Evolutionary conservation across 2,797 vertebrate genomes (phyloP).

Genomic region (Dendrocincla tyrannina): DNA sequence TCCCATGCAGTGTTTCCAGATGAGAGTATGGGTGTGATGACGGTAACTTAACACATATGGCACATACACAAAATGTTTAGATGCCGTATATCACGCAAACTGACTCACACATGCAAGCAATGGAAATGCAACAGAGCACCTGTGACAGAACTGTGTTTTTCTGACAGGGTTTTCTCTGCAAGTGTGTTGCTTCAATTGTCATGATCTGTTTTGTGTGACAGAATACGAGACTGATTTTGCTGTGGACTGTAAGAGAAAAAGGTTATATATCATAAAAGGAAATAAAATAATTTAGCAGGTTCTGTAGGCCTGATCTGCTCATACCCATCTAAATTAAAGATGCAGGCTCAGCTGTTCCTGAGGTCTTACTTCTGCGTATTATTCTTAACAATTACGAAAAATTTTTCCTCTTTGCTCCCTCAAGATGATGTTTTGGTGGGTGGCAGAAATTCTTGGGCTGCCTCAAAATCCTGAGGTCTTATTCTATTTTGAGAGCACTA

Average conservation of each 20-base stretch:
- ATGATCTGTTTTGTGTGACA: not conserved
- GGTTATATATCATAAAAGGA: not conserved
- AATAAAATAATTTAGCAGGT: not conserved
- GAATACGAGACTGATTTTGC: not conserved
- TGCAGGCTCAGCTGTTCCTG: not conserved
- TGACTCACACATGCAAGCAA: not conserved
- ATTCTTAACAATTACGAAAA: not conserved
- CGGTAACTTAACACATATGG: not conserved
- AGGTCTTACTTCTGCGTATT: not conserved
- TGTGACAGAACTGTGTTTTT: not conserved
- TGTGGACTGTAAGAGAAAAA: not conserved
- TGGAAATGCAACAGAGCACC: not conserved
- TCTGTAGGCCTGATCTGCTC: not conserved
- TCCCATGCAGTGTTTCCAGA: not conserved
- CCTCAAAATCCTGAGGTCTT: not conserved
- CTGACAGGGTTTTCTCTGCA: not conserved
- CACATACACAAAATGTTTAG: not conserved
- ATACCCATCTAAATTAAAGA: not conserved
- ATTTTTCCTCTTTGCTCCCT: not conserved
- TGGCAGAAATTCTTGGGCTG: not conserved
- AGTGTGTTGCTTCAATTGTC: not conserved
- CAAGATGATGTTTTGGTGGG: not conserved
- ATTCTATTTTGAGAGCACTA: not conserved
- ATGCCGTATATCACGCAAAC: not conserved
- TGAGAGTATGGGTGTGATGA: not conserved